Base-by-base conservation (phyloP, 2,113 vertebrate genomes). In the Heterotilapia buettikoferi region DNA sequence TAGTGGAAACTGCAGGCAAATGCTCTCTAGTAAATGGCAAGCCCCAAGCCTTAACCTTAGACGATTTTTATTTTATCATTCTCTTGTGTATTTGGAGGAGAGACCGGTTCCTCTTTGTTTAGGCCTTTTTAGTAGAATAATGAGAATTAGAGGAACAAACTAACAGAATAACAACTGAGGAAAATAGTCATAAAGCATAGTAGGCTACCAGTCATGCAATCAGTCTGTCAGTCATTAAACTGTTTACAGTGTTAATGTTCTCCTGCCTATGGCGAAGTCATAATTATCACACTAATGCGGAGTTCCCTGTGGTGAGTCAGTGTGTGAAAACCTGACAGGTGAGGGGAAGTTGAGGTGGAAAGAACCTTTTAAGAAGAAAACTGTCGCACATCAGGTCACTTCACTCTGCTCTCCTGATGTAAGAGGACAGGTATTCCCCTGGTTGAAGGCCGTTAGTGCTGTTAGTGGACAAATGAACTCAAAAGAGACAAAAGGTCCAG, bases 341-440 rank as follows among this genome's bases (percentile, higher is more conserved):
- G 26, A 83, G 92, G 94, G 92, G 94, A 93, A 95, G 92, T 92
- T 92, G 86, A 84, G 19, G 12, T 96, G 95, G 95, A 95, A 95
- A 96, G 93, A 94, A 95, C 95, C 95, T 95, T 94, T 93, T 94
- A 91, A 80, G 76, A 90, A 50, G 43, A 88, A 89, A 94, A 94
- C 93, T 85, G 90, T 89, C 86, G 21, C 19, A 19, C 50, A 38
- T 45, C 56, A 31, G 56, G 71, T 89, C 50, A 66, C 52, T 76
- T 24, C 53, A 50, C 19, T 13, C 18, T 10, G 66, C 14, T 81
- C 40, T 68, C 9, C 36, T 80, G 31, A 82, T 68, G 86, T 26
- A 53, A 86, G 83, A 88, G 29, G 83, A 91, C 91, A 94, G 95
- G 95, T 94, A 95, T 95, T 95, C 93, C 95, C 95, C 95, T 94